Conservation (phyloP, 1,140 invertebrate species). For the Acyrthosiphon pisum region DNA sequence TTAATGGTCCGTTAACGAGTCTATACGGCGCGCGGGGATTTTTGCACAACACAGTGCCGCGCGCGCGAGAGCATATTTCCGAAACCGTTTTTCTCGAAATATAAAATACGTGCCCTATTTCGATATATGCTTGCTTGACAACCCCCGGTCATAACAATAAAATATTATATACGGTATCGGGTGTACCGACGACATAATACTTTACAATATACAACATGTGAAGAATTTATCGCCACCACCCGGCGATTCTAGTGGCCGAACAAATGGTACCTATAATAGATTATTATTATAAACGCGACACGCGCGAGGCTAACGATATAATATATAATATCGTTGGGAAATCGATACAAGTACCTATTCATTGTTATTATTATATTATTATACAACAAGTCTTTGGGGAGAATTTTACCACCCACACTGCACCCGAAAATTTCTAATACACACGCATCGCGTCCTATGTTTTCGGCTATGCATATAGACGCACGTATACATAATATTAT, state of each 20-base stretch:
- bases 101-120: neutral
- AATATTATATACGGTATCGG: neutral
- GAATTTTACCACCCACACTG: neutral
- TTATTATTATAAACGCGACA: neutral
- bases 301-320: neutral
- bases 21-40: neutral
- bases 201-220: neutral
- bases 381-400: neutral
- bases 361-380: neutral
- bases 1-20: slow-evolving; percentile 51
- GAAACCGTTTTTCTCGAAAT: slow-evolving; percentile 27
- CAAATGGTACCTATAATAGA: neutral
- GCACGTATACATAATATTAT: neutral
- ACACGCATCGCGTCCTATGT: neutral
- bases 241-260: neutral
- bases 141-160: neutral
- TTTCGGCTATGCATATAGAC: neutral
- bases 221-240: neutral
- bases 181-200: neutral
- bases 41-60: slow-evolving; percentile 21
- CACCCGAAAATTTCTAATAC: neutral
- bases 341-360: neutral
- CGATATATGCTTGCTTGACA: neutral
- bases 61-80: neutral
- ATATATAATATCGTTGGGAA: neutral